Base-by-base conservation (phyloP, 2,113 vertebrate species). In the Tupaia chinensis region DNA sequence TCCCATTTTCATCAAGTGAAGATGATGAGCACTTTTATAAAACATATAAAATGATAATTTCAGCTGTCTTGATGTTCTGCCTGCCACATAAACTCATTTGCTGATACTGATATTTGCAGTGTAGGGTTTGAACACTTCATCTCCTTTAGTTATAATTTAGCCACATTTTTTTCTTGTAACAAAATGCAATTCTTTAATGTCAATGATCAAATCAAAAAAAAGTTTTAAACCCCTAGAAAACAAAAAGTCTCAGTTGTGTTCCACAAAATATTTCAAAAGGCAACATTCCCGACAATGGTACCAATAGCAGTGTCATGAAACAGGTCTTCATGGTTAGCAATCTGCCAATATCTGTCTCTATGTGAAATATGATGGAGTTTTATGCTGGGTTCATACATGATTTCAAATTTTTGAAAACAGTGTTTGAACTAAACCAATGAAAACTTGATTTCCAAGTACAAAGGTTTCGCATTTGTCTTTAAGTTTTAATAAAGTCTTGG, bases 391-490 rank as follows among this genome's bases (percentile, higher is more conserved):
- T 87, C 80, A 44, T 78, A 17, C 13, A 76, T 60, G 20, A 81
- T 66, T 84, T 80, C 23, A 69, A 91, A 88, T 66, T 74, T 58
- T 81, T 89, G n/a, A 74, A 93, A 93, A 78, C 1, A 61, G 19
- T 77, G 27, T 69, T 29, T 68, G 22, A 72, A 27, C 12, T 66
- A 25, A 89, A 66, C 6, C 60, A 89, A 72, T n/a, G 7, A 69
- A 84, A 84, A 87, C 9, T 16, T 68, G 23, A 91, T n/a, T 84
- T 94, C 65, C 86, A 81, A 65, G 27, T 56, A 85, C 27, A 32
- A 32, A 20, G 29, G 23, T 32, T 87, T 87, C 23, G 58, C 22
- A 58, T 58, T 32, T 83, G 44, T 60, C 27, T 78, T 68, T 53
- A 74, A 69, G 20, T 80, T 80, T 85, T 60, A 77, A 88, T 69